Evolutionary conservation across 2,113 vertebrate species (phyloP).

Genomic region (Thomomys bottae): DNA sequence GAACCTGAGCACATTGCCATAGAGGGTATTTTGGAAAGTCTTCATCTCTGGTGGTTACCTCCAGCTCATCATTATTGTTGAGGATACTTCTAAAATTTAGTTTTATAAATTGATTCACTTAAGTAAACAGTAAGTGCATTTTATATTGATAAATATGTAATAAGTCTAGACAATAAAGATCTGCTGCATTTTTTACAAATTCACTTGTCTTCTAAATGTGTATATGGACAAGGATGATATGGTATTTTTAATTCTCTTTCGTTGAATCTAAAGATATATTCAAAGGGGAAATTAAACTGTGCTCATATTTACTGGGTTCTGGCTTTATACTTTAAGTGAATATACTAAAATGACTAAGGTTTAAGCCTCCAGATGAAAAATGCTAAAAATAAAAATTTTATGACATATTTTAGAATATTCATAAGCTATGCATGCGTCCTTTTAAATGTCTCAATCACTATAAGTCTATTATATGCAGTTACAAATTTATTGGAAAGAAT

Average conservation of each 20-base stretch:
- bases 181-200: slow-evolving; percentile 34
- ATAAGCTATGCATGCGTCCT: slow-evolving; percentile 27
- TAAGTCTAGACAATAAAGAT: slow-evolving; percentile 55
- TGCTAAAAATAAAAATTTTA: slow-evolving; percentile 31
- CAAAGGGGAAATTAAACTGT: slow-evolving; percentile 33
- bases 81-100: slow-evolving; percentile 42
- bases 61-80: neutral
- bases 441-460: slow-evolving; percentile 39
- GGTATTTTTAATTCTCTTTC: slow-evolving; percentile 49
- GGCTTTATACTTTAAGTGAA: neutral
- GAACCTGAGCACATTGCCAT: neutral
- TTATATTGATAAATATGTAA: slow-evolving; percentile 56
- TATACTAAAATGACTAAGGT: slow-evolving; percentile 7
- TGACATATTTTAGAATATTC: slow-evolving; percentile 25
- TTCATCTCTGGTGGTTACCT: neutral
- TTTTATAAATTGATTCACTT: slow-evolving; percentile 56
- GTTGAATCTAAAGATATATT: slow-evolving; percentile 1
- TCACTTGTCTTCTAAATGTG: slow-evolving; percentile 47
- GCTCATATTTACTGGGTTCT: slow-evolving; percentile 26
- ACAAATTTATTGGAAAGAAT: slow-evolving; percentile 54
- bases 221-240: neutral
- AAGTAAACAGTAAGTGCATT: slow-evolving; percentile 53
- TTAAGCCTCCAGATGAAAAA: slow-evolving; percentile 4
- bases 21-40: neutral
- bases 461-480: neutral